phyloP scores from a whole-genome alignment of 2,888 invertebrate species.

The Pollenia griseotomentosa region DNA sequence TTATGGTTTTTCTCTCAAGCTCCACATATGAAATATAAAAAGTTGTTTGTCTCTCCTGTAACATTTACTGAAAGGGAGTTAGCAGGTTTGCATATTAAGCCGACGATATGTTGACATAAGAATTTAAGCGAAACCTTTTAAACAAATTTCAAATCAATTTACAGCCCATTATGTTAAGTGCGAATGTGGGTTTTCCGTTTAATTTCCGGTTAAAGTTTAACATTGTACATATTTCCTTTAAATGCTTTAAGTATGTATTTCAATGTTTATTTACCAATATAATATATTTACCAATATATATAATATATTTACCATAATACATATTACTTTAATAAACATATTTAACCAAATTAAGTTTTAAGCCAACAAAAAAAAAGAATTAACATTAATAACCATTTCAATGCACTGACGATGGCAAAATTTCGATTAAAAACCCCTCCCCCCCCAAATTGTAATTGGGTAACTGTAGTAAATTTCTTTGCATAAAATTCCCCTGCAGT shows the following conservation, averaged over 20 bases:
- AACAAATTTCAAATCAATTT: conserved; percentile 5
- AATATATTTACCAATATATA: no score
- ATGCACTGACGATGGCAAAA: not conserved
- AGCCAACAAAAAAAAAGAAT: not conserved
- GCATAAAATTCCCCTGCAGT: not conserved
- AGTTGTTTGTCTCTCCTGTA: no score
- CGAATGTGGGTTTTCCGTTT: not conserved
- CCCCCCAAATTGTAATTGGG: not conserved
- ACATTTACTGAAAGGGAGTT: no score
- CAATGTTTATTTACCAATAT: no score
- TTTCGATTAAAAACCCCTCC: not conserved
- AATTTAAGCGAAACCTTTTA: no score
- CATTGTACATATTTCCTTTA: not conserved
- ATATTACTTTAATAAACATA: no score
- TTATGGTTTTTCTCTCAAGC: no score
- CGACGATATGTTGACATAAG: no score
- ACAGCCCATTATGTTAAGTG: not conserved
- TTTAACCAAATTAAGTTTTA: not conserved
- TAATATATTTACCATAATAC: no score
- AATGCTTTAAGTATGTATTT: not conserved
- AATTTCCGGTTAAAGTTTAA: conserved; percentile 20
- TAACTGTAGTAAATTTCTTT: not conserved
- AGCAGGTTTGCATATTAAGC: no score
- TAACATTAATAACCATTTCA: not conserved
- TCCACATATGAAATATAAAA: no score